Evolutionary conservation across 2,888 invertebrate genomes (phyloP), one percentile per base, ranked within the genome.

Genomic region (Campoplex nolae): DNA sequence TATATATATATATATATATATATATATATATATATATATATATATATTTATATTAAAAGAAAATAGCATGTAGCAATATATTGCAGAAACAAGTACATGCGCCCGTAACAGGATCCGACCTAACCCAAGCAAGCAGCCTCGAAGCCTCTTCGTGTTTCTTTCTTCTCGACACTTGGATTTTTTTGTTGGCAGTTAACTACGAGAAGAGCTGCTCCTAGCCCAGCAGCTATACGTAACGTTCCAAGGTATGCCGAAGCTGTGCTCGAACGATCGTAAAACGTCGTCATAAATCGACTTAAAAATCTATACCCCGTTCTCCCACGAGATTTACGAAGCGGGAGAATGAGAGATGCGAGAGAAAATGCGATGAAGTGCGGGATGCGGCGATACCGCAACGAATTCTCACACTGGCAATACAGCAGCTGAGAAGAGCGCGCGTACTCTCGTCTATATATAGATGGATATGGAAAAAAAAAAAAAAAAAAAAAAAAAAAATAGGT

Each of bases 221-320:
- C 42, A 51, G 28, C 32, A 62, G 32, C 62, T 32, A 62, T 62
- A 32, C 62, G 42, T 11, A 68, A 62, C 32, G 35, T 74, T 74
- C 6, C 54, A 38, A 13, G 38, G 38, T 42, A 23, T 73, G 38
- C 38, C 6, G 56, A 16, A 51, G 62, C 38, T 67, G 16, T 32
- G 32, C 32, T 76, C 80, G 45, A 68, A 42, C 71, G 88, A 80
- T 88, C 88, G 86, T 89, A 88, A 89, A 89, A 88, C 84, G 82
- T 87, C 85, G 84, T 89, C 88, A 83, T 89, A 89, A 89, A 88
- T 89, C 85, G 86, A 71, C 84, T 87, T 88, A 89, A 88, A 89
- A 89, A 87, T 89, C 85, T 79, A 85, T 86, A 86, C 88, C 88
- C 87, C 88, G 88, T 89, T 88, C 80, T 89, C 85, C 84, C 88